Evolutionary conservation across 2,113 vertebrate genomes (phyloP), one percentile per base, ranked within the genome.

Genomic region (Chlorodrepanis virens): DNA sequence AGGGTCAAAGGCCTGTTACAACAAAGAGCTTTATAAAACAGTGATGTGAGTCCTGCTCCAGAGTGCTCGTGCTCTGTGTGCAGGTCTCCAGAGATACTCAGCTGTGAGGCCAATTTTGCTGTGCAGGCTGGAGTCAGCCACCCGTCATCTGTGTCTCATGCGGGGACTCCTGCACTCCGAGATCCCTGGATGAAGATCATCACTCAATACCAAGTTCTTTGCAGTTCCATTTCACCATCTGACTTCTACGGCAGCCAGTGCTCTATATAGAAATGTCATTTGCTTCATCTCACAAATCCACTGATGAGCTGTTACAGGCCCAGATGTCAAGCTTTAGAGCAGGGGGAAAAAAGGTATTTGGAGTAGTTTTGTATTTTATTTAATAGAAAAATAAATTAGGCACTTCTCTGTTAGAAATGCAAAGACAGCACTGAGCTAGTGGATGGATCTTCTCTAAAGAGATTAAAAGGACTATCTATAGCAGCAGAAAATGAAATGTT

Each of bases 241-340:
- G 95, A 96, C 95, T 95, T 64, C 90, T 92, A 63, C 56, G 83
- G 79, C 94, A 94, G 90, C 60, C 75, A 88, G 75, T 56, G 63
- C 84, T 96, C 93, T 94, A 77, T 83, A 95, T 67, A 94, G 94
- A 96, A 94, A 93, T 94, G 71, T 86, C 96, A 95, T 88, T 93
- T 3, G 63, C 93, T 91, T 95, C 95, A 90, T 92, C 93, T 96
- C 87, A 94, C 93, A 96, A 80, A 95, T 92, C 75, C 67, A 77
- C 90, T 94, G 92, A 95, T 96, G 95, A 96, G 91, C 92, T 96
- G 93, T 94, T 96, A 91, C 71, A 88, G 59, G 67, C 84, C 95
- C 96, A 95, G 94, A 96, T 97, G 93, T 93, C 93, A 96, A 90
- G 70, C 10, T 94, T 91, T 77, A 93, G 28, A 83, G 37, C 14